Conservation (phyloP, 2,797 vertebrate species). For the Acestrorhynchus altus region DNA sequence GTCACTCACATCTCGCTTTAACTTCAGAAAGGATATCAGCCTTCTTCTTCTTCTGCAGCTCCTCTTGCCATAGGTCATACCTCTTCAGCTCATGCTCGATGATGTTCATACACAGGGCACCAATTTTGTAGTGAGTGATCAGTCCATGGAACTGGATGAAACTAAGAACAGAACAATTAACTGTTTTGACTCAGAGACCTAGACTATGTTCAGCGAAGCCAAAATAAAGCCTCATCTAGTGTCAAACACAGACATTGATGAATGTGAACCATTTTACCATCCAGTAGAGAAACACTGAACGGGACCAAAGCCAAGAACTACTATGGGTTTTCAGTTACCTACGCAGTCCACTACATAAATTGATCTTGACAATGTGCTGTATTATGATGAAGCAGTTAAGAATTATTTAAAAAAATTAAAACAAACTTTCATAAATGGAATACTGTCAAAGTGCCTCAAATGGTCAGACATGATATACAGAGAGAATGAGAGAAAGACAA, state of each 20-base stretch:
- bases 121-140: conserved; percentile 94
- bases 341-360: conserved; percentile 55
- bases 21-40: conserved; percentile 89
- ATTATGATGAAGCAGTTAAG: conserved; percentile 65
- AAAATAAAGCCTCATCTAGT: conserved; percentile 66
- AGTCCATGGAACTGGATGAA: conserved; percentile 93
- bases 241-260: conserved; percentile 65
- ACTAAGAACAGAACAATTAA: conserved; percentile 70
- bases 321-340: conserved; percentile 61
- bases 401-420: conserved; percentile 62
- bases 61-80: conserved; percentile 93
- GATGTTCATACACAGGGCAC: conserved; percentile 93
- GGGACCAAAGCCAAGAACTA: conserved; percentile 66
- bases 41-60: conserved; percentile 92
- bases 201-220: conserved; percentile 47
- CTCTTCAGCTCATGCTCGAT: conserved; percentile 94
- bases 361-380: conserved; percentile 68
- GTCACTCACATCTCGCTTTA: conserved; percentile 24
- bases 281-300: conserved; percentile 62
- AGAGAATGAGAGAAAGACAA: neutral
- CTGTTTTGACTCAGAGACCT: conserved; percentile 26
- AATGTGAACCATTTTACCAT: conserved; percentile 63
- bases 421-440: conserved; percentile 53
- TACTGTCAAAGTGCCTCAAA: conserved; percentile 53
- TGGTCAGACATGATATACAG: conserved; percentile 52